A percentile compares a stretch with the other conserved stretches of the same genome.
These are phyloP conservation scores for Pelodytes ibericus DNA, from an alignment of 2,797 vertebrate genomes.

Conservation along the genomic window DNA sequence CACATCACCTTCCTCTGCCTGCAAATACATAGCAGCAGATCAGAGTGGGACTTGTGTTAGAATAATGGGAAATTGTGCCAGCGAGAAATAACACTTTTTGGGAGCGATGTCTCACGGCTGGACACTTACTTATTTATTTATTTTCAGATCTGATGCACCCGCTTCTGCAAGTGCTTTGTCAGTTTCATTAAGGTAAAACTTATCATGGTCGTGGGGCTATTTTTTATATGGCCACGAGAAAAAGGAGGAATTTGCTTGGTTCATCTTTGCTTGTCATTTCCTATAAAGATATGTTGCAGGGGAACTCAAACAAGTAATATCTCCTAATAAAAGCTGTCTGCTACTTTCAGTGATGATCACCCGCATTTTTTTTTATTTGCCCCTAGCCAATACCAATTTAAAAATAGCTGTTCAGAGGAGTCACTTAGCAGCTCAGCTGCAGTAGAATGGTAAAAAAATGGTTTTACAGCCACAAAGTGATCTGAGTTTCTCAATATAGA, in stretches of 20 bases:
- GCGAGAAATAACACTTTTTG: constrained; percentile 32
- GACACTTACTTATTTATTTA: constrained; percentile 7
- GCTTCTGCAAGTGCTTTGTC: constrained; percentile 51
- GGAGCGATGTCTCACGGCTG: constrained; percentile 33
- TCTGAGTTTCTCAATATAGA: constrained; percentile 11
- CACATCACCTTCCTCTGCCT: constrained; percentile 58
- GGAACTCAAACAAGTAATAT: constrained; percentile 48
- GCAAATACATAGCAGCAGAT: constrained; percentile 71
- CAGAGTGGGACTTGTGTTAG: constrained; percentile 62
- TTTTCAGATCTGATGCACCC: constrained; percentile 24
- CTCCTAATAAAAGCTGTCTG: constrained; percentile 54
- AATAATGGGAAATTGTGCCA: constrained; percentile 70
- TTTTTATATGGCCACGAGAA: constrained; percentile 41
- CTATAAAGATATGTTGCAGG: constrained; percentile 52
- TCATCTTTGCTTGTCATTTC: constrained; percentile 53
- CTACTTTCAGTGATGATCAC: constrained; percentile 50
- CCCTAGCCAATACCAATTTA: constrained; percentile 42
- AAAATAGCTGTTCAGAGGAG: constrained; percentile 49
- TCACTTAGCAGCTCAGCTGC: constrained; percentile 54
- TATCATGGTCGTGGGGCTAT: constrained; percentile 48
- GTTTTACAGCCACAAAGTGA: constrained; percentile 36
- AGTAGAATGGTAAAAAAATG: constrained; percentile 44
- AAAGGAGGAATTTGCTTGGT: constrained; percentile 51
- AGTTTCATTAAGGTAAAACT: constrained; percentile 55
- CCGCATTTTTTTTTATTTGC: constrained; percentile 35